Conservation (phyloP, 2,113 vertebrate genomes). For the Girardinichthys multiradiatus region DNA sequence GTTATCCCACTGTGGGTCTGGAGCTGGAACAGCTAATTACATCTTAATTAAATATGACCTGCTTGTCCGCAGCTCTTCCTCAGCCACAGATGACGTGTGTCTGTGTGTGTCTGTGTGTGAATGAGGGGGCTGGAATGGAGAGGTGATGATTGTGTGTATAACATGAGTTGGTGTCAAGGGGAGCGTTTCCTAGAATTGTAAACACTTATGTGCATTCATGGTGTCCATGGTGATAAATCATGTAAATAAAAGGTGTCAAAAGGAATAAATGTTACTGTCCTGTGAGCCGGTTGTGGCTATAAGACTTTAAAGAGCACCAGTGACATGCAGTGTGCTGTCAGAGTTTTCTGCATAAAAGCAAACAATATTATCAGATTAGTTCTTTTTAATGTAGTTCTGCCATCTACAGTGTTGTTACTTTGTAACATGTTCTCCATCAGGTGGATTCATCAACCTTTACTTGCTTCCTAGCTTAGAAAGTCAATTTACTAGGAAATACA, state of each 20-base stretch:
- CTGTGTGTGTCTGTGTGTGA: slow-evolving; percentile 4
- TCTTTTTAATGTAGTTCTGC: background rate
- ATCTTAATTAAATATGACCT: slow-evolving; percentile 76
- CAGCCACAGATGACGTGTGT: slow-evolving; percentile 18
- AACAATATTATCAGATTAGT: background rate
- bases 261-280: background rate
- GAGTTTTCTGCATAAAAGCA: background rate
- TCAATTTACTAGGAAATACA: background rate
- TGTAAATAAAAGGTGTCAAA: background rate
- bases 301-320: background rate
- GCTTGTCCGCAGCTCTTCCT: slow-evolving; percentile 41
- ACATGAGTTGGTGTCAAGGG: background rate
- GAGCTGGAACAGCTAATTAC: slow-evolving; percentile 68
- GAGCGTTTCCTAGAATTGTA: slow-evolving; percentile 2
- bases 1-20: slow-evolving; percentile 53
- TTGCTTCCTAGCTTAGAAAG: background rate
- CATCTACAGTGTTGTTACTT: background rate
- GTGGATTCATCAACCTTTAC: background rate
- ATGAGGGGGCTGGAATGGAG: background rate
- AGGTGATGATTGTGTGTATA: background rate
- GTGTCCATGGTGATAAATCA: background rate
- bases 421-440: background rate
- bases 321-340: background rate
- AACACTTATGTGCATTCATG: background rate
- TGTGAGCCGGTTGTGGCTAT: background rate